Evolutionary conservation across 2,797 vertebrate genomes (phyloP).

Genomic region (Gallirallus australis): DNA sequence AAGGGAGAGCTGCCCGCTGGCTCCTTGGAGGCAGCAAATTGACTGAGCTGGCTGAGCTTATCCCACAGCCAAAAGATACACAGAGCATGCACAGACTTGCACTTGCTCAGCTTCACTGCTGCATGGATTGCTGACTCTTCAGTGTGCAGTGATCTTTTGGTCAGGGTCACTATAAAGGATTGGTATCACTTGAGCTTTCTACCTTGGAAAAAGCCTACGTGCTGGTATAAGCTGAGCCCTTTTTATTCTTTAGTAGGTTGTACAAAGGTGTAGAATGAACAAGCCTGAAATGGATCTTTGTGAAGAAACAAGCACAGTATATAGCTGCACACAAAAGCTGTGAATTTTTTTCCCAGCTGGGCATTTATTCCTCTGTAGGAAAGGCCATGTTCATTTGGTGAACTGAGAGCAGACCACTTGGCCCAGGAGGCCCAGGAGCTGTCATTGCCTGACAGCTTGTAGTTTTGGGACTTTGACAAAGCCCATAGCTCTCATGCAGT

Average conservation of each 20-base stretch:
- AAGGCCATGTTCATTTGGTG: background rate
- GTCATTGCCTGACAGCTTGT: background rate
- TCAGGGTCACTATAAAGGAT: background rate
- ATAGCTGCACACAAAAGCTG: background rate
- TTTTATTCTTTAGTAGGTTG: background rate
- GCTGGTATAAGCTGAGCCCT: background rate
- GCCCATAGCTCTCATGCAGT: background rate
- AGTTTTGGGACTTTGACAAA: background rate
- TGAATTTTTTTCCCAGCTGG: background rate
- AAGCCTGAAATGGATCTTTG: background rate
- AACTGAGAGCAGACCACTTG: background rate
- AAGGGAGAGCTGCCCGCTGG: background rate
- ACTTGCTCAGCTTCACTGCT: background rate
- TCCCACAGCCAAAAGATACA: accelerated
- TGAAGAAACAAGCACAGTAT: background rate
- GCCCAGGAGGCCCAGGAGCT: background rate
- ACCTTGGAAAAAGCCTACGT: background rate
- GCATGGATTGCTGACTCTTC: background rate
- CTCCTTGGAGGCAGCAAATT: background rate
- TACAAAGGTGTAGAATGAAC: background rate
- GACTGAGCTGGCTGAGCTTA: background rate
- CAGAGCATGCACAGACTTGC: background rate
- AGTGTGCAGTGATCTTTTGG: background rate
- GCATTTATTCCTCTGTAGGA: background rate
- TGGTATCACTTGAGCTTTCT: background rate